Percentiles rank a stretch among this genome's conserved stretches.
phyloP scores from a whole-genome alignment of 2,888 invertebrate species.

The Metallyticus violacea region DNA sequence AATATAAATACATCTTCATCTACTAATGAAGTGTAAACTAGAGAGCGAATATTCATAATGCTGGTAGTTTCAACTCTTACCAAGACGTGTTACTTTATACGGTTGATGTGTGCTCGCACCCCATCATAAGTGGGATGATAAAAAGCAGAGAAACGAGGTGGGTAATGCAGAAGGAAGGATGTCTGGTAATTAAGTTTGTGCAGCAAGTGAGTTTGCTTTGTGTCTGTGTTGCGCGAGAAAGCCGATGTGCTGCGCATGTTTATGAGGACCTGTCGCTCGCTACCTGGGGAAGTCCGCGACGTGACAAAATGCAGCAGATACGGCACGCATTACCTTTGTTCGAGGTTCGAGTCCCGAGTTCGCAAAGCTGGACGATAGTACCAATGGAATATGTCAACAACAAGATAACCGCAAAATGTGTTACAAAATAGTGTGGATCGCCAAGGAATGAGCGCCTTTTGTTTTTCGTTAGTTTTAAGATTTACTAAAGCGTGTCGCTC shows the following conservation, averaged over 20 bases:
- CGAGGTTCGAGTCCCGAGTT: not conserved
- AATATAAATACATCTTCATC: no score
- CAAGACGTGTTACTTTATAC: no score
- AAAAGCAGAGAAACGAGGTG: not conserved
- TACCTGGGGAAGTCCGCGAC: not conserved
- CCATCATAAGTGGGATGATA: not conserved
- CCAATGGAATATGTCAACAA: not conserved
- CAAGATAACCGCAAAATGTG: no score
- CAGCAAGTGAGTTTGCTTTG: not conserved
- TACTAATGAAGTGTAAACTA: no score
- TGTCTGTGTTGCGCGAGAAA: not conserved
- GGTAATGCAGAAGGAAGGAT: not conserved
- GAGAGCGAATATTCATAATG: no score
- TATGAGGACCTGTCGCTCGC: not conserved
- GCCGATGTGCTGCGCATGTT: not conserved
- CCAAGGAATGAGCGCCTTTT: not conserved
- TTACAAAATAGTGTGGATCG: not conserved
- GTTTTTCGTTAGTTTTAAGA: not conserved
- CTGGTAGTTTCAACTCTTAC: no score
- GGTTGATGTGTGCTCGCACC: not conserved
- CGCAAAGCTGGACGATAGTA: not conserved
- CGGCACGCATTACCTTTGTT: not conserved
- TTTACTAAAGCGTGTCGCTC: not conserved
- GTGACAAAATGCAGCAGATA: not conserved
- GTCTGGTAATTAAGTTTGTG: not conserved